These are phyloP conservation scores for Heterodera schachtii DNA, from an alignment of 1,140 invertebrate genomes.

Conservation along the genomic window DNA sequence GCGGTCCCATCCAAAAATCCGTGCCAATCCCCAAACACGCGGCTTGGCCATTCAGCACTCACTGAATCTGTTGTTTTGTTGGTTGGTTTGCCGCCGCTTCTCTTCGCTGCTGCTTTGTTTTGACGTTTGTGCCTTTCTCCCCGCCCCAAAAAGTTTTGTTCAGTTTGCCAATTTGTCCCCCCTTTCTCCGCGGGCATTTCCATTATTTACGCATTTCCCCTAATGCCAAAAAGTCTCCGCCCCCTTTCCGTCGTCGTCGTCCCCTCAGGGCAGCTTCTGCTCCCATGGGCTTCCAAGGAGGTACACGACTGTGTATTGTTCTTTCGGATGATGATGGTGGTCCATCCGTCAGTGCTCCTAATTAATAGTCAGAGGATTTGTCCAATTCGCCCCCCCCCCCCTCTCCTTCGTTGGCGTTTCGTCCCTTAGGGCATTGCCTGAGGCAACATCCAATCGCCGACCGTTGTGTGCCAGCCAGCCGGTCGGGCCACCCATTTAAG, in stretches of 20 bases:
- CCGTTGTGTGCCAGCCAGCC: not conserved
- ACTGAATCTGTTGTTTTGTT: no score
- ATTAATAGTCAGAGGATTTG: not conserved
- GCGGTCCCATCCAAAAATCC: not conserved
- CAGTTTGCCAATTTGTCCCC: not conserved
- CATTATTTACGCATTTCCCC: not conserved
- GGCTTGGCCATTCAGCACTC: no score
- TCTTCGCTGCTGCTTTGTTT: not conserved
- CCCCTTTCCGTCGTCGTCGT: not conserved
- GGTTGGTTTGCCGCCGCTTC: no score
- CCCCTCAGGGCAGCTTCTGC: not conserved
- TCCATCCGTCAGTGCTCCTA: not conserved
- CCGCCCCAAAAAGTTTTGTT: not conserved
- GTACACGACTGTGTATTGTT: no score
- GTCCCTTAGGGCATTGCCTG: not conserved
- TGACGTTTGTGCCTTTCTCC: no score
- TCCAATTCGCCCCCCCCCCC: not conserved
- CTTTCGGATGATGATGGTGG: not conserved
- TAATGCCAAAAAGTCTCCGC: not conserved
- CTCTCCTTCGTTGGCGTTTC: no score
- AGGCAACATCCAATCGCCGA: conserved; percentile 1
- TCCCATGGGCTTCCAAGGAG: no score
- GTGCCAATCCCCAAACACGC: not conserved
- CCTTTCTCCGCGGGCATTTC: no score
- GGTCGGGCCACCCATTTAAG: not conserved